These are phyloP conservation scores for Aplodontia rufa DNA, from an alignment of 2,113 vertebrate species.

Conservation along the genomic window DNA sequence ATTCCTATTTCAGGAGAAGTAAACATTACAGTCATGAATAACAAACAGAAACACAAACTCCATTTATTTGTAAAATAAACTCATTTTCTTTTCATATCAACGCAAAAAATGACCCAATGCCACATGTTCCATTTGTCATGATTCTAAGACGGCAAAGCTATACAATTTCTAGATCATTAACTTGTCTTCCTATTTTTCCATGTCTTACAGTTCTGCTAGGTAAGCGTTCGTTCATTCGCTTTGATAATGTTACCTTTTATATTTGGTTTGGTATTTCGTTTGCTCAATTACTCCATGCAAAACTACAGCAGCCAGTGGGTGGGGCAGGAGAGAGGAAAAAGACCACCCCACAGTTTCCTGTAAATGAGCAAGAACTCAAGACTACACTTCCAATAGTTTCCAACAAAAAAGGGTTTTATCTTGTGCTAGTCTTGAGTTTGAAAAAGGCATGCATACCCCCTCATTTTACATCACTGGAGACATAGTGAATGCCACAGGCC, in stretches of 20 bases:
- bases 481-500: not conserved
- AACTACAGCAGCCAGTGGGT: not conserved
- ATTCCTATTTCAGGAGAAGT: slow-evolving; percentile 66
- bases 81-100: slow-evolving; percentile 74
- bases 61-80: slow-evolving; percentile 79
- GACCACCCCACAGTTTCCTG: not conserved
- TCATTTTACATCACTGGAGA: not conserved
- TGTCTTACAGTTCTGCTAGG: slow-evolving; percentile 75
- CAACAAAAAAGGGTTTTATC: slow-evolving; percentile 53
- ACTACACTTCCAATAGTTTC: not conserved
- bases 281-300: slow-evolving; percentile 63
- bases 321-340: not conserved
- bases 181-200: slow-evolving; percentile 72
- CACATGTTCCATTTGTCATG: slow-evolving; percentile 65
- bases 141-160: slow-evolving; percentile 72
- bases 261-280: slow-evolving; percentile 55
- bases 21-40: slow-evolving; percentile 68
- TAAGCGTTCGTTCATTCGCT: slow-evolving; percentile 69
- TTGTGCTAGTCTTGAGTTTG: not conserved
- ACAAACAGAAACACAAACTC: slow-evolving; percentile 73
- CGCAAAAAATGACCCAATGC: slow-evolving; percentile 70
- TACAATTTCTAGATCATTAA: slow-evolving; percentile 83
- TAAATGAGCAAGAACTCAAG: slow-evolving; percentile 10
- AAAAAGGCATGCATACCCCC: not conserved
- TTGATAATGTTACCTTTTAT: slow-evolving; percentile 76